A percentile compares a stretch with the other conserved stretches of the same genome.
These are phyloP conservation scores for Drepana arcuata DNA, from an alignment of 1,140 invertebrate species.

Conservation along the genomic window DNA sequence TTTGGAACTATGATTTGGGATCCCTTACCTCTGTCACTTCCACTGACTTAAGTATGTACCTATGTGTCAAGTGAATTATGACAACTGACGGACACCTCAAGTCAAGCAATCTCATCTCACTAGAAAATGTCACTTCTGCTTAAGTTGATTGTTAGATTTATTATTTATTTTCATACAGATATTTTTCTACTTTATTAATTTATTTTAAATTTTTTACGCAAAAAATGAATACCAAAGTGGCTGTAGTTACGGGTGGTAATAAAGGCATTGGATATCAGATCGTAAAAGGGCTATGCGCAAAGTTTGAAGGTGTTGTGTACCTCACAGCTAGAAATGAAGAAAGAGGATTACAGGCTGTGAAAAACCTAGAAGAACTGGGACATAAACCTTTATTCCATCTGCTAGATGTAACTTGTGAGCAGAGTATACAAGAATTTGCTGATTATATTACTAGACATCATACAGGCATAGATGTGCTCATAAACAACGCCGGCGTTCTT, in stretches of 20 bases:
- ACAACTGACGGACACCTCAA: too few relatives aligned
- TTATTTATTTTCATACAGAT: too few relatives aligned
- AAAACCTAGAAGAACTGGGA: conserved; percentile 68
- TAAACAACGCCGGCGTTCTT: conserved; percentile 90
- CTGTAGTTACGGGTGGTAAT: conserved; percentile 80
- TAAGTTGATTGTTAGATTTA: too few relatives aligned
- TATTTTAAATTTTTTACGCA: conserved; percentile 41
- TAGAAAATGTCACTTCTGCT: too few relatives aligned
- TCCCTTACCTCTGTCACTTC: too few relatives aligned
- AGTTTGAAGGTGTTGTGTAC: conserved; percentile 77
- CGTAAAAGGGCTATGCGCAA: conserved; percentile 77
- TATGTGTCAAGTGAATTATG: too few relatives aligned
- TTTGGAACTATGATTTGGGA: too few relatives aligned
- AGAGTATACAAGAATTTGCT: conserved; percentile 75
- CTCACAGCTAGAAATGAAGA: conserved; percentile 77
- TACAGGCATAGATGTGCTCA: conserved; percentile 83
- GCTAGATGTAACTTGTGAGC: conserved; percentile 77
- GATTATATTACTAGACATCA: conserved; percentile 77
- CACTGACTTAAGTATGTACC: too few relatives aligned
- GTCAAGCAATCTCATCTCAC: too few relatives aligned
- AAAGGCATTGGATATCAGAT: conserved; percentile 86
- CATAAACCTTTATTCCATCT: conserved; percentile 77
- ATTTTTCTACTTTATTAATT: conserved; percentile 36
- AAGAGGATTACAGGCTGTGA: conserved; percentile 74
- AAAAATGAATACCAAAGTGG: conserved; percentile 71